Percentiles rank a stretch among this genome's conserved stretches.
phyloP scores from a whole-genome alignment of 2,888 invertebrate species.

The Ennomos quercinarius region DNA sequence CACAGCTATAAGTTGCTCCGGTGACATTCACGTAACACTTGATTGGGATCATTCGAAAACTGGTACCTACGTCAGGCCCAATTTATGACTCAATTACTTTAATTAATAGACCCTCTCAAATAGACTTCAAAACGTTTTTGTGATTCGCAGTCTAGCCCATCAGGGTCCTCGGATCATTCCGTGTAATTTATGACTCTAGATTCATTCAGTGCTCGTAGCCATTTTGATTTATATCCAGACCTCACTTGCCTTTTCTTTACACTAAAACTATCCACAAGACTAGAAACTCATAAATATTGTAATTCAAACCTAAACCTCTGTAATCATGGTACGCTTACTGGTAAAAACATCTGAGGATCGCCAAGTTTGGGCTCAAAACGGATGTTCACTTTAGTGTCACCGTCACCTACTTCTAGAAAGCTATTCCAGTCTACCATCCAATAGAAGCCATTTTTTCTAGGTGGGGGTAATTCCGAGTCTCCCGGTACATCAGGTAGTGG shows the following conservation, averaged over 20 bases:
- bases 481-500: constrained; percentile 84
- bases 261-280: constrained; percentile 54
- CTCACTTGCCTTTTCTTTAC: constrained; percentile 36
- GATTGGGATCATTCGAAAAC: constrained; percentile 32
- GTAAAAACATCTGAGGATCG: constrained; percentile 91
- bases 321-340: constrained; percentile 89
- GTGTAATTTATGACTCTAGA: constrained; percentile 20
- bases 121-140: constrained; percentile 28
- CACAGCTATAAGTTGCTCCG: constrained; percentile 4
- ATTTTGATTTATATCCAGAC: constrained; percentile 26
- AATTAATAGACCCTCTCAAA: constrained; percentile 35
- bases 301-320: constrained; percentile 20
- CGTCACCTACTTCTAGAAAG: constrained; percentile 93
- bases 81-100: constrained; percentile 35
- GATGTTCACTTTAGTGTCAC: constrained; percentile 90
- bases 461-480: constrained; percentile 87
- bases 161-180: constrained; percentile 15
- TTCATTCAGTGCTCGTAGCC: constrained; percentile 29
- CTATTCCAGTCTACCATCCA: constrained; percentile 95
- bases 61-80: constrained; percentile 27
- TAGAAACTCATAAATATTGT: constrained; percentile 58
- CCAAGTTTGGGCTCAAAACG: constrained; percentile 93
- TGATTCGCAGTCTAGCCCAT: constrained; percentile 24
- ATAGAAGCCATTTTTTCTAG: constrained; percentile 91
- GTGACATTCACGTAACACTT: constrained; percentile 28